phyloP scores from a whole-genome alignment of 2,113 vertebrate species.

The Haemorhous mexicanus region DNA sequence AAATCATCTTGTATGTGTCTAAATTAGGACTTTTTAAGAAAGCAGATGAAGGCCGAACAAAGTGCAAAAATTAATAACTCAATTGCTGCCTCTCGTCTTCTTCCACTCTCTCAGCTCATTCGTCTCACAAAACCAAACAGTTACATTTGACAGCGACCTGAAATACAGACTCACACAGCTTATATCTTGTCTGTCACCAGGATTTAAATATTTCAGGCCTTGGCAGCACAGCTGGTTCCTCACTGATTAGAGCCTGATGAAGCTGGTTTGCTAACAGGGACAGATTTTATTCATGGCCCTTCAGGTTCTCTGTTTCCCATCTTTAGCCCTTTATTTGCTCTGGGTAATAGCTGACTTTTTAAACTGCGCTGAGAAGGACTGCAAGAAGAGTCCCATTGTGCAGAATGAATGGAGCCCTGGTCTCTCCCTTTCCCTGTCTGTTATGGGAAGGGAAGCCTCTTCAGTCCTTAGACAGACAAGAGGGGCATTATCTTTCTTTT shows the following conservation, averaged over 20 bases:
- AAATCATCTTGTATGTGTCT: not conserved
- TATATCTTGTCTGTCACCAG: constrained; percentile 19
- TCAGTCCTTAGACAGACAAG: constrained; percentile 32
- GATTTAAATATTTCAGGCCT: constrained; percentile 32
- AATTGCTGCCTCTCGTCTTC: not conserved
- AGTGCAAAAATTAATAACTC: not conserved
- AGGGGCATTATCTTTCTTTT: constrained; percentile 15
- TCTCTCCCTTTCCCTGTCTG: not conserved
- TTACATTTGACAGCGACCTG: not conserved
- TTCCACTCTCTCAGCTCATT: not conserved
- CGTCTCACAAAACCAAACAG: not conserved
- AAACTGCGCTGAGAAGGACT: constrained; percentile 22
- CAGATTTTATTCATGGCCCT: not conserved
- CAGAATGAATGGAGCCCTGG: constrained; percentile 31
- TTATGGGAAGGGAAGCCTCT: constrained; percentile 13
- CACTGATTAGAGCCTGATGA: not conserved
- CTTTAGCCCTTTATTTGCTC: constrained; percentile 51
- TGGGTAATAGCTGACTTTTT: constrained; percentile 43
- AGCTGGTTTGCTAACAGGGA: not conserved
- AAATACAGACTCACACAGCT: not conserved
- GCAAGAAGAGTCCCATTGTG: constrained; percentile 64
- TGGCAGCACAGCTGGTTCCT: not conserved
- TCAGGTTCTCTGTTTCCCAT: not conserved
- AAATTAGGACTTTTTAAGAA: not conserved
- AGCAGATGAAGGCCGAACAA: not conserved